Conservation (phyloP, 2,888 invertebrate genomes). For the Macrosiphum euphorbiae region DNA sequence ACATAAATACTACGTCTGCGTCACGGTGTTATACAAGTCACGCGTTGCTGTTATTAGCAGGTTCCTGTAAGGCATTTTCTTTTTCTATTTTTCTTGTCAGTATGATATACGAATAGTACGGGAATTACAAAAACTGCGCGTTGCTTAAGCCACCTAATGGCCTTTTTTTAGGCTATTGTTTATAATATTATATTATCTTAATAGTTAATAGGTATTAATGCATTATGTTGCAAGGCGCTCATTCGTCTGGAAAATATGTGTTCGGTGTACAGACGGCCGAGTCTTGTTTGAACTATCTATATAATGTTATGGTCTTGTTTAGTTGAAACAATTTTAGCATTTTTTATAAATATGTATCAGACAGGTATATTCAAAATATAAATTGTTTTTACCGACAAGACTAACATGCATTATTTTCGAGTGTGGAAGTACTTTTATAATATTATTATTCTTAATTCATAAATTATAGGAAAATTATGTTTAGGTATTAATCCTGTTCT, state of each 20-base stretch:
- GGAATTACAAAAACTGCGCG: not conserved
- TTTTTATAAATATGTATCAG: not conserved
- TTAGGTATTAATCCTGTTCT: not conserved
- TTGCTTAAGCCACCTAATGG: not conserved
- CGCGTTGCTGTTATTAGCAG: not conserved
- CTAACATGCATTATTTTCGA: not conserved
- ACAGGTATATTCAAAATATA: not conserved
- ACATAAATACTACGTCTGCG: not conserved
- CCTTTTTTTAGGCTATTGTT: not conserved
- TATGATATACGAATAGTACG: not conserved
- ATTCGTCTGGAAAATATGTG: not conserved
- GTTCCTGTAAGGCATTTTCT: not conserved
- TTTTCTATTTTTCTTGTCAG: not conserved
- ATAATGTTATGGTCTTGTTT: not conserved
- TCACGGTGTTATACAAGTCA: not conserved
- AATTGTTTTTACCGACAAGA: not conserved
- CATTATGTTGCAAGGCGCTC: not conserved
- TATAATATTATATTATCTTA: not conserved
- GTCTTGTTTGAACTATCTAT: not conserved
- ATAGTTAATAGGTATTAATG: not conserved
- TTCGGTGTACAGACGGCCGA: not conserved
- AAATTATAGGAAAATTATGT: not conserved
- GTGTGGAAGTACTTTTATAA: not conserved
- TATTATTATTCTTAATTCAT: not conserved
- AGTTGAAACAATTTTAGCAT: not conserved